These are phyloP conservation scores for Troides helena DNA, from an alignment of 2,888 invertebrate species.

Conservation along the genomic window DNA sequence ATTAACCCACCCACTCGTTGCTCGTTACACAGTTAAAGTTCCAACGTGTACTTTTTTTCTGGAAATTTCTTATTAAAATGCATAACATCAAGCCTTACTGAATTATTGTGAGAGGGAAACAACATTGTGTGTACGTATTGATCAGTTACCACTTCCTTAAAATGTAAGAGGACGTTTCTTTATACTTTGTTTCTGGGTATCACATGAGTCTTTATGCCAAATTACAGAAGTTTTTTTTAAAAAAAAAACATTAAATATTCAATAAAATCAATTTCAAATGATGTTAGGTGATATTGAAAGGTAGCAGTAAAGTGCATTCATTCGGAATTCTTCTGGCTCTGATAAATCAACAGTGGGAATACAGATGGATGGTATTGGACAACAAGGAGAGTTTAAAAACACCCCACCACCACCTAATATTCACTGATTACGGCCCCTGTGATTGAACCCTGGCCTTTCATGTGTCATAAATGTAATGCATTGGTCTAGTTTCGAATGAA, in stretches of 20 bases:
- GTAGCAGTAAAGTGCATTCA: not conserved
- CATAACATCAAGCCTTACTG: constrained; percentile 4
- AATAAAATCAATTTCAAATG: not conserved
- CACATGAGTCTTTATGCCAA: not conserved
- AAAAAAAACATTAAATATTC: not conserved
- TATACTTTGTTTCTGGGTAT: not conserved
- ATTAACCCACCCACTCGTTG: constrained; percentile 7
- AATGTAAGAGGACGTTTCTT: not conserved
- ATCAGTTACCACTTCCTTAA: not conserved
- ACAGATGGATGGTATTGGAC: not conserved
- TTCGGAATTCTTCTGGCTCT: not conserved
- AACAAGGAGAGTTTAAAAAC: not conserved
- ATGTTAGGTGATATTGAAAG: not conserved
- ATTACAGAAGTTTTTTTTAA: not conserved
- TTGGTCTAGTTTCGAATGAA: no score
- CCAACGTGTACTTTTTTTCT: constrained; percentile 1
- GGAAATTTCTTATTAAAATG: constrained; percentile 19
- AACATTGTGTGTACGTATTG: not conserved
- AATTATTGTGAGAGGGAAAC: not conserved
- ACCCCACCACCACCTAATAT: not conserved
- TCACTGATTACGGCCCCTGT: not conserved
- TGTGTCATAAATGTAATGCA: no score
- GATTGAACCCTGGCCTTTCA: no score
- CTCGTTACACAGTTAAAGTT: not conserved
- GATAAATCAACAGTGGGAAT: not conserved